Evolutionary conservation across 2,888 invertebrate genomes (phyloP), one percentile per base, ranked within the genome.

Genomic region (Ryuthela nishihirai): DNA sequence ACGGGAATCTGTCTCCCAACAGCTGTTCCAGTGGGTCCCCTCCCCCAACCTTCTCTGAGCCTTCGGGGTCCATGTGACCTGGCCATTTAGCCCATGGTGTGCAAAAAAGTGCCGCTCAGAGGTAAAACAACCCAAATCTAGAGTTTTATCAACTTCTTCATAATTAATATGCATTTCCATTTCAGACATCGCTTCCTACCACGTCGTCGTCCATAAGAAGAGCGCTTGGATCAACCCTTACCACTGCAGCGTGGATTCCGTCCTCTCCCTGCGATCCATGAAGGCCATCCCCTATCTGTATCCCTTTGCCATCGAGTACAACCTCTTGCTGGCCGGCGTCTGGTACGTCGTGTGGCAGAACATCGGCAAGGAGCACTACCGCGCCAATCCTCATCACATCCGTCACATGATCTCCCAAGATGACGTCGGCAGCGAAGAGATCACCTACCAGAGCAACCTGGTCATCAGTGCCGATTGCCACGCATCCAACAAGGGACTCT

Each of bases 221-320:
- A 38, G 38, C 24, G 34, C 40, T 18, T 50, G 46, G 58, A 24
- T 6, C 17, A 35, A 47, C 32, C 52, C 58, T 24, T 52, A 42
- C 25, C 35, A 42, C n/a, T 58, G 58, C 24, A 41, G 25, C 21
- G 38, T 29, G 6, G 42, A 52, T 23, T 56, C 61, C 17, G 52
- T 55, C 39, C 35, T 61, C 3, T 61, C 55, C 5, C 50, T 50
- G 2, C 35, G 63, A n/a, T 60, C 64, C 1, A 26, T 65, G 47
- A 50, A 54, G 32, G 64, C 65, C 10, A 49, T 66, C 9, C 67
- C 67, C 9, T 88, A 87, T 71, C 75, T 88, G 15, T 88, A 85
- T 69, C 88, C 88, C 0, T 88, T 88, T 72, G 85, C 83, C 64
- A 85, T 88, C 24, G 85, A 88, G 73, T 88, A 85, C 74, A 86